Base-by-base conservation (phyloP, 2,113 vertebrate species). In the Holacanthus passer region DNA sequence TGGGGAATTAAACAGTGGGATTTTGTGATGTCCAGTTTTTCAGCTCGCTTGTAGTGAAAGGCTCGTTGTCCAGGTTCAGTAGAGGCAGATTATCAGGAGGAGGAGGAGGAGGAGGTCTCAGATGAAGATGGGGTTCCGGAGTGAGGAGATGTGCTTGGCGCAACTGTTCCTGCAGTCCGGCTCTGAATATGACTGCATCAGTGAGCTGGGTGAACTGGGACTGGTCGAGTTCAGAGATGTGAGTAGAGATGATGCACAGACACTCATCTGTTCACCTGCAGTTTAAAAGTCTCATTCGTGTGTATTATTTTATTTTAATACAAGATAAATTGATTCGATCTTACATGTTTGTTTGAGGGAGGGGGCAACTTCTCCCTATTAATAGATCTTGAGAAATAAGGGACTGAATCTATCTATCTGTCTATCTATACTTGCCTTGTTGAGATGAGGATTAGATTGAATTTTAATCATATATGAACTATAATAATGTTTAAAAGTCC, bases 161-260 rank as follows among this genome's bases (percentile, higher is more conserved):
- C 98, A 99, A 95, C 95, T 99, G 86, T 99, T 99, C 74, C 96
- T 99, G 87, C 98, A 99, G 95, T 96, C 97, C 60, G 97, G 97
- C 73, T 97, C 97, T 58, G 98, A 98, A 73, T 99, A 99, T 89
- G 96, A 98, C 95, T 98, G 98, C 95, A 97, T 99, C 86, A 98
- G 98, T 91, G 97, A 97, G 87, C 96, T 98, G 63, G 98, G 98
- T 43, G 98, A 99, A 92, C 95, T 96, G 83, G 97, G 97, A 82
- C 96, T 99, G 93, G 98, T 97, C 73, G 97, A 99, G 93, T 99
- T 99, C 85, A 90, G 98, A 94, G 98, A 99, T 89, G 98, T 99
- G 93, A 99, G 98, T 98, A 93, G 43, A 85, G 16, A 59, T 19
- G 43, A 59, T 48, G 48, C 24, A 47, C 43, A 27, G 29, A 66